Percentiles rank a stretch among this genome's conserved stretches.
phyloP scores from a whole-genome alignment of 2,888 invertebrate species.

The Glyphotaelius pellucidus region DNA sequence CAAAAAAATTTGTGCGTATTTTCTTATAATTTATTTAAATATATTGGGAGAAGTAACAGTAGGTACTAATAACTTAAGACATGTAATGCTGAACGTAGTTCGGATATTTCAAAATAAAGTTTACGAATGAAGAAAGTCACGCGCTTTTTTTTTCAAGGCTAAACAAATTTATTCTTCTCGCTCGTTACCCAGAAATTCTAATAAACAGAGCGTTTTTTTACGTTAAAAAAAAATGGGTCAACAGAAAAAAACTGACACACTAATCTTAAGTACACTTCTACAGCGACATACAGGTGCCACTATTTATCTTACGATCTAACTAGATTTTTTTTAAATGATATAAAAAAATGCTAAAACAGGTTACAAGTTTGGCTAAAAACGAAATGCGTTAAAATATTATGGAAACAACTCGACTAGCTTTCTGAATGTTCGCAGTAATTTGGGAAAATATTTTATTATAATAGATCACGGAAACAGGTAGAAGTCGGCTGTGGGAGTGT shows the following conservation, averaged over 20 bases:
- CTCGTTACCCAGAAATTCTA: background rate
- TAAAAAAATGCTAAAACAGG: too few relatives aligned
- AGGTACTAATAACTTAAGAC: background rate
- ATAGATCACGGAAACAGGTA: too few relatives aligned
- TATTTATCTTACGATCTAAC: background rate
- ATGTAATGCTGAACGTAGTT: background rate
- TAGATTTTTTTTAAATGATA: background rate
- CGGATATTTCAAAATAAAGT: background rate
- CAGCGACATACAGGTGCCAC: background rate
- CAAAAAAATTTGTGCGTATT: background rate
- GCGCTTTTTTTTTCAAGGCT: constrained; percentile 35
- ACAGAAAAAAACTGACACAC: constrained; percentile 21
- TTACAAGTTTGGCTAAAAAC: background rate
- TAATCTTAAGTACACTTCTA: background rate
- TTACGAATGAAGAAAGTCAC: constrained; percentile 2
- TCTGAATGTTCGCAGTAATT: background rate
- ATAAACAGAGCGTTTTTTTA: background rate
- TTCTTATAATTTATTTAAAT: background rate
- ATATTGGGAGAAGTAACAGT: background rate
- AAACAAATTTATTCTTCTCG: constrained; percentile 22
- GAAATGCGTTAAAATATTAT: too few relatives aligned
- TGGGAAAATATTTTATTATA: background rate
- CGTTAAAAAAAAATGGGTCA: constrained; percentile 8
- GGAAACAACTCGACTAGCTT: too few relatives aligned
- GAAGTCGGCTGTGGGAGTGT: too few relatives aligned